Evolutionary conservation across 2,797 vertebrate species (phyloP).

Genomic region (Pipistrellus pipistrellus): DNA sequence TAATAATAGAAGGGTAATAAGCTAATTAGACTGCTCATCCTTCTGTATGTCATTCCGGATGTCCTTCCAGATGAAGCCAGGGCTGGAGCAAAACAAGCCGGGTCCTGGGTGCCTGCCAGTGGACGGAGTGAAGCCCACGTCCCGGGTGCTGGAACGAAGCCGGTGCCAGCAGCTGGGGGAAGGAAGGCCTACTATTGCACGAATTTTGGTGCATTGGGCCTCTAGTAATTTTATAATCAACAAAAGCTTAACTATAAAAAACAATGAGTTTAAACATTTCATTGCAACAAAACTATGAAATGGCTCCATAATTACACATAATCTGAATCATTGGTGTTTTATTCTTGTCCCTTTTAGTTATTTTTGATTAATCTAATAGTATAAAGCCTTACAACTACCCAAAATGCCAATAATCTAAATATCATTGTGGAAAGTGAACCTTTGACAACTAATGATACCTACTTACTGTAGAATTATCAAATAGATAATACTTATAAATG

Average conservation of each 20-base stretch:
- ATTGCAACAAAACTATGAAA: constrained; percentile 85
- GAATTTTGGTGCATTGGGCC: too few relatives aligned
- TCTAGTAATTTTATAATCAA: constrained; percentile 81
- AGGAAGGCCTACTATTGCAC: too few relatives aligned
- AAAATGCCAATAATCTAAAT: constrained; percentile 80
- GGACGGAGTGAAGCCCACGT: too few relatives aligned
- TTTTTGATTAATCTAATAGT: constrained; percentile 85
- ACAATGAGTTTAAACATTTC: constrained; percentile 84
- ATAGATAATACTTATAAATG: constrained; percentile 87
- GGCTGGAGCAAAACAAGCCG: too few relatives aligned
- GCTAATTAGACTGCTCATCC: too few relatives aligned
- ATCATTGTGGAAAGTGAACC: constrained; percentile 78
- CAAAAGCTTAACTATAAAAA: constrained; percentile 77
- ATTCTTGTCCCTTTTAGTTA: constrained; percentile 84
- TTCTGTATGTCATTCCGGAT: too few relatives aligned
- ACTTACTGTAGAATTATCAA: constrained; percentile 87
- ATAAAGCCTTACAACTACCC: constrained; percentile 86
- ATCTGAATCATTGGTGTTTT: constrained; percentile 85
- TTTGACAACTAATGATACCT: constrained; percentile 84
- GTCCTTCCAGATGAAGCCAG: too few relatives aligned
- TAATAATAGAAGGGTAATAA: too few relatives aligned
- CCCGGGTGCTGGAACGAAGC: too few relatives aligned
- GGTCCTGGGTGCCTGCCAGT: too few relatives aligned
- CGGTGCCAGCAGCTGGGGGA: too few relatives aligned
- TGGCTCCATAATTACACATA: constrained; percentile 84